These are phyloP conservation scores for Bradypodion ventrale DNA, from an alignment of 2,797 vertebrate species.

Conservation along the genomic window DNA sequence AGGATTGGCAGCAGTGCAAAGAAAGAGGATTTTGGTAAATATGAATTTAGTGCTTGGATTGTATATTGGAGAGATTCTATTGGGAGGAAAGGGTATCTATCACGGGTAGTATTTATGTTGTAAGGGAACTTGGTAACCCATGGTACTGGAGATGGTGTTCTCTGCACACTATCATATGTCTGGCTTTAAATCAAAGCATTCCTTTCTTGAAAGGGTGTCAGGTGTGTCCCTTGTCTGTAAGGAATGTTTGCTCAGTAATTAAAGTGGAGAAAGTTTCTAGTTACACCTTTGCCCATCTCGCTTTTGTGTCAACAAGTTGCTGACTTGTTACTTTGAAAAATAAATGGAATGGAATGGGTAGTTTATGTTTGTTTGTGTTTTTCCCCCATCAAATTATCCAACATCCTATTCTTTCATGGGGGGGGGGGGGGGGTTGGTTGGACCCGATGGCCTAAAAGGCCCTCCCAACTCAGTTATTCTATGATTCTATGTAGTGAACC, in stretches of 20 bases:
- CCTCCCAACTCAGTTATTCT: no score
- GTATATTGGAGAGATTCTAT: background rate
- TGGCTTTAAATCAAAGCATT: background rate
- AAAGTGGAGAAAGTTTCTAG: background rate
- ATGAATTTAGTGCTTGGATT: background rate
- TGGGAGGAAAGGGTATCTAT: no score
- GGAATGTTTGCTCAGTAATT: background rate
- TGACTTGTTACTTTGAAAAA: background rate
- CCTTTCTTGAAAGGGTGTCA: background rate
- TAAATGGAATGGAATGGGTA: constrained; percentile 1
- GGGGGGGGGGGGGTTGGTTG: no score
- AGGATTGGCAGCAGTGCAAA: background rate
- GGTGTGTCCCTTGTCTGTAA: background rate
- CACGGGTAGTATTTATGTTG: background rate
- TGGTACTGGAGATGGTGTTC: background rate
- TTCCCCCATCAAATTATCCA: no score
- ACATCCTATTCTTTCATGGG: background rate
- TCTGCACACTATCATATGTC: background rate
- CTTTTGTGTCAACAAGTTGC: background rate
- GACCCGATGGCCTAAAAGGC: no score
- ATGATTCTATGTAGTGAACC: background rate
- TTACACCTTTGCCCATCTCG: background rate
- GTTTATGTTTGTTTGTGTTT: background rate
- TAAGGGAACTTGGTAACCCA: background rate
- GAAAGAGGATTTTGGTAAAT: background rate